Conservation (phyloP, 2,888 invertebrate species). For the Lottia scabra region DNA sequence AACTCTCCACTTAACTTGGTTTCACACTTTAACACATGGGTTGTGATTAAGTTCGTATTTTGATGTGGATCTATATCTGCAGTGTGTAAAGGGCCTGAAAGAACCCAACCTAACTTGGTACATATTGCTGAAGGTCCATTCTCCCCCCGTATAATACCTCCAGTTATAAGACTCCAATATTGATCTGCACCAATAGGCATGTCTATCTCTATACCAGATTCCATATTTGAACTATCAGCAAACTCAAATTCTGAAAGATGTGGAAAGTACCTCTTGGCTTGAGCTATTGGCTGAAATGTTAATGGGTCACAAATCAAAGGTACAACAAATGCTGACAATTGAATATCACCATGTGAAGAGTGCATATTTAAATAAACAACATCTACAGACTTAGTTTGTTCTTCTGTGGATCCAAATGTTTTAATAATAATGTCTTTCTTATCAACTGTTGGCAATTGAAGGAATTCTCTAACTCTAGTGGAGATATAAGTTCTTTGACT, state of each 20-base stretch:
- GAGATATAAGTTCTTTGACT: background rate
- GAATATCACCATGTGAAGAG: background rate
- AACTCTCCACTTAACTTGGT: background rate
- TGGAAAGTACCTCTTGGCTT: too few species aligned
- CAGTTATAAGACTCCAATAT: background rate
- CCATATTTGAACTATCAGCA: too few species aligned
- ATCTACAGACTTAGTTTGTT: background rate
- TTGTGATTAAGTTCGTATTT: constrained; percentile 1
- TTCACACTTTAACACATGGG: background rate
- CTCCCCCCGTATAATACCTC: background rate
- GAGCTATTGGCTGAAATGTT: background rate
- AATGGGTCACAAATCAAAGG: background rate
- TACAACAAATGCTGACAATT: background rate
- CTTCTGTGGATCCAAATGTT: background rate
- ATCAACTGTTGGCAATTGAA: background rate
- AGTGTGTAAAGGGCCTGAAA: background rate
- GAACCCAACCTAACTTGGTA: background rate
- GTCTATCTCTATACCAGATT: too few species aligned
- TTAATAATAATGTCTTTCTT: background rate
- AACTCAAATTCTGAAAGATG: too few species aligned
- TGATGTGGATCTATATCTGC: background rate
- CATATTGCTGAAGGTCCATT: background rate
- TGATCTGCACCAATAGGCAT: background rate
- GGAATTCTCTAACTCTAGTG: background rate
- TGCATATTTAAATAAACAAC: background rate